Conservation (phyloP, 2,888 invertebrate species). For the Tigriopus californicus region DNA sequence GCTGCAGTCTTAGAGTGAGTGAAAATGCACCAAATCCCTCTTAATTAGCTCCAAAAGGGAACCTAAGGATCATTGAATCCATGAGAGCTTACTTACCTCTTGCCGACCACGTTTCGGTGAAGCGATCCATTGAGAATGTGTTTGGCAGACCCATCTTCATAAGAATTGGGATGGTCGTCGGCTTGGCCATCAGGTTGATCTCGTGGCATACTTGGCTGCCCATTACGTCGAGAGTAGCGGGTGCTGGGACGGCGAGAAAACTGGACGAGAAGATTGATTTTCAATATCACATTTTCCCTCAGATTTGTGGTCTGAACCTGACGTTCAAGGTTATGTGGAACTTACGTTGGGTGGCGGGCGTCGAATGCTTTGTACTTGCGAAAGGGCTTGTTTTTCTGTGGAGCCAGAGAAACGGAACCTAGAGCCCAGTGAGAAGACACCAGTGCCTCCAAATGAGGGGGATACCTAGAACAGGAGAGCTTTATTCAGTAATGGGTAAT, state of each 20-base stretch:
- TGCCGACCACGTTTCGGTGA: too few relatives aligned
- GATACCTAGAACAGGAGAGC: background rate
- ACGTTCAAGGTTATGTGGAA: background rate
- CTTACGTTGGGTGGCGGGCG: constrained; percentile 3
- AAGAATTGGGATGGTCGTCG: too few relatives aligned
- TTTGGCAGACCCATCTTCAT: too few relatives aligned
- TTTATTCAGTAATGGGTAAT: too few relatives aligned
- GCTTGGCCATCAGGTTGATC: too few relatives aligned
- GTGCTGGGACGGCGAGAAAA: constrained; percentile 1
- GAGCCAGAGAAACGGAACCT: constrained; percentile 20
- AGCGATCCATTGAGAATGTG: too few relatives aligned
- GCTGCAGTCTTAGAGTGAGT: too few relatives aligned
- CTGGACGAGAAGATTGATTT: background rate
- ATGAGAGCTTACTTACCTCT: too few relatives aligned
- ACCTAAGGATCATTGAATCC: too few relatives aligned
- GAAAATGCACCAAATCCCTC: too few relatives aligned
- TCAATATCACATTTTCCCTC: background rate
- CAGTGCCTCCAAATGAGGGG: constrained; percentile 1
- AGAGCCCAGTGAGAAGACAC: constrained; percentile 20
- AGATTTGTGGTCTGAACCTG: background rate
- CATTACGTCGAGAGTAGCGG: constrained; percentile 3
- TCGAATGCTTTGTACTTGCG: background rate
- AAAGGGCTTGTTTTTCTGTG: constrained; percentile 19
- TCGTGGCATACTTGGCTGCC: too few relatives aligned
- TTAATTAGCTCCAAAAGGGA: too few relatives aligned